Conservation (phyloP, 1,140 invertebrate genomes). For the Drosophila micromelanica region DNA sequence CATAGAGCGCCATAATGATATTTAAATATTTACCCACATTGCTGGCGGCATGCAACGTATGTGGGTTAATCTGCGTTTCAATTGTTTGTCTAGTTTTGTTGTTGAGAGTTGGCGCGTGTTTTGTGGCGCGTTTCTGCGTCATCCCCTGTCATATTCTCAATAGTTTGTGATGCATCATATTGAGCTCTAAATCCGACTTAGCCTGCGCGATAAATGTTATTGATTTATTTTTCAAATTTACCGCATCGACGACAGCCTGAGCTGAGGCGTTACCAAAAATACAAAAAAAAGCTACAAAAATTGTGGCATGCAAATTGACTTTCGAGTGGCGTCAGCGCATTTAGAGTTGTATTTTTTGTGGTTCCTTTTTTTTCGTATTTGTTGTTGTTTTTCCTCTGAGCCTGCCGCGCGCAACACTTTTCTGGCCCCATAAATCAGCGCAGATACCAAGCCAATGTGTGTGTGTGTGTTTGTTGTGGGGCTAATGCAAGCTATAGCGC, state of each 20-base stretch:
- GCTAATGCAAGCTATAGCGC: conserved; percentile 64
- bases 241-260: conserved; percentile 65
- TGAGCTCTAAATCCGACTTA: conserved; percentile 64
- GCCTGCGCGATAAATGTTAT: conserved; percentile 25
- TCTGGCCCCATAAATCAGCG: conserved; percentile 67
- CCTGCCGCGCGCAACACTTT: conserved; percentile 9
- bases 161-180: conserved; percentile 47
- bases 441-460: conserved; percentile 57
- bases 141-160: conserved; percentile 33
- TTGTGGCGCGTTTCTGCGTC: conserved; percentile 31
- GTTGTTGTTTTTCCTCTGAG: conserved; percentile 35
- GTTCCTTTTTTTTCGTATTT: conserved; percentile 10
- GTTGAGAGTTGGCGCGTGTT: conserved; percentile 9
- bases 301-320: conserved; percentile 80
- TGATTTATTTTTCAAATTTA: conserved; percentile 75
- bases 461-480: conserved; percentile 31
- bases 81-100: conserved; percentile 63
- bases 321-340: conserved; percentile 66
- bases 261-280: conserved; percentile 52
- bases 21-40: conserved; percentile 78
- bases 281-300: conserved; percentile 34
- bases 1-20: conserved; percentile 66
- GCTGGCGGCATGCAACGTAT: conserved; percentile 63
- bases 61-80: conserved; percentile 77
- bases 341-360: conserved; percentile 31